phyloP scores from a whole-genome alignment of 2,888 invertebrate species.

The Neria commutata region DNA sequence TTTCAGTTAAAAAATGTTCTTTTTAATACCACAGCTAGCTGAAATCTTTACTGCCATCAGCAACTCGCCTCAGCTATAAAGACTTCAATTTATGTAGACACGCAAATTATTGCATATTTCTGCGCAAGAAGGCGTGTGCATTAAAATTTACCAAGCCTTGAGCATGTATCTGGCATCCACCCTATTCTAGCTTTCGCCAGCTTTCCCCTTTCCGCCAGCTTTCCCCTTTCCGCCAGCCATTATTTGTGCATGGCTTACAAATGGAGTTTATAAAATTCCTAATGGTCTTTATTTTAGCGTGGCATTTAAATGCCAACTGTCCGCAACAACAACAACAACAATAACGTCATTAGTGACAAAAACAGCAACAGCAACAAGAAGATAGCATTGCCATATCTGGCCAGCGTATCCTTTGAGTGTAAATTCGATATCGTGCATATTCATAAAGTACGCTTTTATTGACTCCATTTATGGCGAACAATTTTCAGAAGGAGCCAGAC shows the following conservation, averaged over 20 bases:
- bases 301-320: slow-evolving; percentile 17
- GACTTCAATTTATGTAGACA: slow-evolving; percentile 20
- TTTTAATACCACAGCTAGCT: no score
- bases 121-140: not conserved
- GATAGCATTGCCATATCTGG: not conserved
- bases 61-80: slow-evolving; percentile 21
- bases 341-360: not conserved
- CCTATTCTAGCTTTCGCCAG: no score
- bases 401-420: not conserved
- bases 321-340: no score
- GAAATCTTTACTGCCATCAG: no score
- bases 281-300: slow-evolving; percentile 3
- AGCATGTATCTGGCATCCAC: no score
- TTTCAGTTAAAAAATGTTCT: no score
- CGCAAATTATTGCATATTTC: not conserved
- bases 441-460: slow-evolving; percentile 46
- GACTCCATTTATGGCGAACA: slow-evolving; percentile 36
- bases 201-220: no score
- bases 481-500: no score
- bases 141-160: not conserved
- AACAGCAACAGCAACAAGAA: not conserved
- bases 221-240: not conserved
- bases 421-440: slow-evolving; percentile 39
- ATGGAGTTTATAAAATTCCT: slow-evolving; percentile 20
- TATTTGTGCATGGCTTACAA: slow-evolving; percentile 5